Conservation (phyloP, 2,888 invertebrate species). For the Coelogynopora nodosa region DNA sequence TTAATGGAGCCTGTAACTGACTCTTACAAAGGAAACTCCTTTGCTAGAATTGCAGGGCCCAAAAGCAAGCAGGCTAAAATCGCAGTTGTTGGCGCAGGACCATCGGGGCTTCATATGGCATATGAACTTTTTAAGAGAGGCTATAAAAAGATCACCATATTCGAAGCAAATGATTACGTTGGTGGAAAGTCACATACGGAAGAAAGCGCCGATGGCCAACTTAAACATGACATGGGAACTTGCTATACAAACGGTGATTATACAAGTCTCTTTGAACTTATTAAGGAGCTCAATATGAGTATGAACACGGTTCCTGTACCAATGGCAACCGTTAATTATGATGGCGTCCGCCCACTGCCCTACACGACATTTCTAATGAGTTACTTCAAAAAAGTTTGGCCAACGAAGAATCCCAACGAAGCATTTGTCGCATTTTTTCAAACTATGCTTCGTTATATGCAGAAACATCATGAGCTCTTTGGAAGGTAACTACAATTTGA, state of each 20-base stretch:
- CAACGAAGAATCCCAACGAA: not conserved
- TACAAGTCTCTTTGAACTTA: not conserved
- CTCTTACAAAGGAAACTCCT: not conserved
- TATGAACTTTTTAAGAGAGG: not conserved
- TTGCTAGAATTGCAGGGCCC: not conserved
- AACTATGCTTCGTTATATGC: not conserved
- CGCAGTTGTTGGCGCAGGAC: conserved; percentile 7
- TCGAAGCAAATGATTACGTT: not conserved
- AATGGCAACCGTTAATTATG: not conserved
- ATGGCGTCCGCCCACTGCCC: not conserved
- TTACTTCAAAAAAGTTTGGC: not conserved
- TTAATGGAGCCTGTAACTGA: not conserved
- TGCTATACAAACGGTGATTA: conserved; percentile 29
- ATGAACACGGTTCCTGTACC: not conserved
- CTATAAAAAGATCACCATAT: not conserved
- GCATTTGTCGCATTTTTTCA: not conserved
- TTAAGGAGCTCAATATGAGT: not conserved
- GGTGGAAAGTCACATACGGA: not conserved
- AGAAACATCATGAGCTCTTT: not conserved
- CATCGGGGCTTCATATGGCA: conserved; percentile 29
- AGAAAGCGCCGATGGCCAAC: not conserved
- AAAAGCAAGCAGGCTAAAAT: not conserved
- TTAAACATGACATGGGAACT: conserved; percentile 15
- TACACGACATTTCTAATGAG: not conserved
- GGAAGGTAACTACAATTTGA: too few species aligned